Base-by-base conservation (phyloP, 2,888 invertebrate genomes). In the Nymphalis polychloros region DNA sequence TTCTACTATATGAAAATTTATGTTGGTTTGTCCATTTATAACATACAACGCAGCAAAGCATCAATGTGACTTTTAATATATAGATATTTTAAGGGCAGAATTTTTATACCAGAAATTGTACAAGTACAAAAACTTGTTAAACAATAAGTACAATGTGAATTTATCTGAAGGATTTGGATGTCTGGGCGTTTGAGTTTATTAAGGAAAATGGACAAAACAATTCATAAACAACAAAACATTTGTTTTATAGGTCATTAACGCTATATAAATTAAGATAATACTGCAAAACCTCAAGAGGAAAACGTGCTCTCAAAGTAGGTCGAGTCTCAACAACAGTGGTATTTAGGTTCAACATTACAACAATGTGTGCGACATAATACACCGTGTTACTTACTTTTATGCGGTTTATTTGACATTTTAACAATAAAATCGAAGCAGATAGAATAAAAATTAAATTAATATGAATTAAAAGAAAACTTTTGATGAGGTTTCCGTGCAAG, bases 231-330 rank as follows among this genome's bases (percentile, higher is more conserved):
- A 53, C 17, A 65, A 69, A 60, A 69, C 66, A 63, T 73, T 67
- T 55, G 67, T 57, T 76, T 78, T 84, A 82, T 89, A 77, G 90
- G 91, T 92, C 91, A 91, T 89, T 90, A 89, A 87, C 90, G 86
- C 81, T 81, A 77, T 76, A 81, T 80, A 86, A 59, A 67, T 68
- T 52, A 63, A 84, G 80, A 84, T 83, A 87, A 87, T 87, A 82
- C 57, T 80, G 64, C 62, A 59, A 78, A 76, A 81, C 80, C 77
- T 80, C 78, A 84, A 78, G 82, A 90, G 90, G 90, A 89, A 89
- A 90, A 89, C 81, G 78, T 77, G 73, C 76, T 77, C 75, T 52
- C 72, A 73, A 89, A 83, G 84, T 90, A 79, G 90, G 90, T 88
- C 90, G 83, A 80, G 82, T 75, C 73, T 75, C 78, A 74, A 52